A percentile compares a stretch with the other conserved stretches of the same genome.
These are phyloP conservation scores for Stegana nigrithorax DNA, from an alignment of 2,888 invertebrate species.

Conservation along the genomic window DNA sequence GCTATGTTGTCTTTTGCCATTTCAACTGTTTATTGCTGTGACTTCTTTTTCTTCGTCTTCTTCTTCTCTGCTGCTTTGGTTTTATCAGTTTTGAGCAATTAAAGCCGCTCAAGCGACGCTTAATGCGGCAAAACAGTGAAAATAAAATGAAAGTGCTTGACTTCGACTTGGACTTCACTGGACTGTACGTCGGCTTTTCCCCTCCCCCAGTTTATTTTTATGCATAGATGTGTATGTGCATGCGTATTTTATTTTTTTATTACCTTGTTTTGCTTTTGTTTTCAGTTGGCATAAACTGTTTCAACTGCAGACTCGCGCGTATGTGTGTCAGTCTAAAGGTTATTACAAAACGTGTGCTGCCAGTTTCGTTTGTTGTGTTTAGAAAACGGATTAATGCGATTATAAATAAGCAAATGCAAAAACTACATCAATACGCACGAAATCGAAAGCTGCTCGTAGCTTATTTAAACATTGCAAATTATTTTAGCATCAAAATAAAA, in stretches of 20 bases:
- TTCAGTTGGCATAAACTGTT: slow-evolving; percentile 49
- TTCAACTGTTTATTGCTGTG: slow-evolving; percentile 11
- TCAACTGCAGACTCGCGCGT: no score
- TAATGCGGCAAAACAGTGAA: slow-evolving; percentile 51
- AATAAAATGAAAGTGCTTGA: slow-evolving; percentile 54
- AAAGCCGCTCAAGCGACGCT: slow-evolving; percentile 53
- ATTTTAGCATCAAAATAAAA: slow-evolving; percentile 45
- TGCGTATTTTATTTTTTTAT: slow-evolving; percentile 21
- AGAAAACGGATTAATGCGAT: no score
- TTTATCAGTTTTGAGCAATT: slow-evolving; percentile 43
- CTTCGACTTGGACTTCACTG: slow-evolving; percentile 19
- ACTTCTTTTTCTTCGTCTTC: slow-evolving; percentile 24
- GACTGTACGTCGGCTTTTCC: slow-evolving; percentile 27
- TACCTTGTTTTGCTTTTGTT: slow-evolving; percentile 16
- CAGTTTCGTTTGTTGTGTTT: no score
- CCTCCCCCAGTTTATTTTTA: no score
- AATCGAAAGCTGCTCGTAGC: no score
- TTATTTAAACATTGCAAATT: slow-evolving; percentile 29
- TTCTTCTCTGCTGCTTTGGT: slow-evolving; percentile 34
- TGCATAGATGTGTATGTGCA: not conserved
- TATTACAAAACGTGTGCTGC: slow-evolving; percentile 50
- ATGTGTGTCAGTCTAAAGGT: slow-evolving; percentile 56
- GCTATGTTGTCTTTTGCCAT: slow-evolving; percentile 10
- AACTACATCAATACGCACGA: no score
- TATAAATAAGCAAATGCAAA: not conserved